Evolutionary conservation across 2,113 vertebrate genomes (phyloP), one percentile per base, ranked within the genome.

Genomic region (Vanacampus margaritifer): DNA sequence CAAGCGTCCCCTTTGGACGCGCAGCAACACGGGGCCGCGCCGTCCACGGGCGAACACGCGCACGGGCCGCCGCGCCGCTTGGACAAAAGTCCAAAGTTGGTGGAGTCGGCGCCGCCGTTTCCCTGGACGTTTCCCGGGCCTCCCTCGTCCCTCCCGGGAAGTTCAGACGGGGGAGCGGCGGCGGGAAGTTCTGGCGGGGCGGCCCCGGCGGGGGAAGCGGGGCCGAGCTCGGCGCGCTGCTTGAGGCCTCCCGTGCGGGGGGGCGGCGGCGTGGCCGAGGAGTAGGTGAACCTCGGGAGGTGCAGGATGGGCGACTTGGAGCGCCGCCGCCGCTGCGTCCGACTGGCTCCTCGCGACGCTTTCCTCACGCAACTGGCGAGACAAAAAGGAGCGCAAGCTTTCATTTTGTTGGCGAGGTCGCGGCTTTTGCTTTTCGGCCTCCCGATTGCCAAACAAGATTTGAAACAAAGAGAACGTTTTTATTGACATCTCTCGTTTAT

Each of bases 261-360:
- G 0, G 87, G 32, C 46, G 93, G 70, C 24, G 91, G 72, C 0
- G 92, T 79, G 0, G 78, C 56, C 0, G 80, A 23, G 71, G 80
- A 23, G 71, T 98, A 97, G 64, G 95, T 96, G 73, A 99, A 98
- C 80, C 94, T 98, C 0, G 97, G 94, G 45, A 95, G 95, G 67
- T 98, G 96, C 72, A 98, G 94, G 74, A 99, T 94, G 1, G 97
- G 97, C 68, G 97, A 98, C 86, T 99, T 97, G 59, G 97, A 98
- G 64, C 95, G 89, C 12, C 97, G 91, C 12, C 94, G 92, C 13
- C 96, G 92, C 85, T 96, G 97, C 17, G 89, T 94, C 84, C 95
- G 92, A 62, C 89, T 90, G 3, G 74, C 82, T 74, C 93, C 96
- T 89, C 94, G 88, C 1, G 92, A 93, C 5, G 95, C 89, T 81